phyloP scores from a whole-genome alignment of 2,113 vertebrate genomes.

The Pachyramphus minor region DNA sequence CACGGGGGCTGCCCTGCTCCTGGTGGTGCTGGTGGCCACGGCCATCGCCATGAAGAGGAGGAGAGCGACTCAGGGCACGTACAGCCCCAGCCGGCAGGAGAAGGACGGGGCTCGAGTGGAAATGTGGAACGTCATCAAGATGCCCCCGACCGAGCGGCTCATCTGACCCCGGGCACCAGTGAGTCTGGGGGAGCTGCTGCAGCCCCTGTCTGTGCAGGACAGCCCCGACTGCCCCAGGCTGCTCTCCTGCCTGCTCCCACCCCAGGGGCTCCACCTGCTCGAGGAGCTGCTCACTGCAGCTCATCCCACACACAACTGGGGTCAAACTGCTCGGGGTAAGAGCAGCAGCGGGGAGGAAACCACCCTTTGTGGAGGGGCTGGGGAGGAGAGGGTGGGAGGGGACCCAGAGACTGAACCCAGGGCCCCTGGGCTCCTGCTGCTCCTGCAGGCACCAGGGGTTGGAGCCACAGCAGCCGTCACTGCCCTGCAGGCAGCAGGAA shows the following conservation, averaged over 20 bases:
- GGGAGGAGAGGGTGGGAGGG: not conserved
- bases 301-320: not conserved
- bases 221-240: not conserved
- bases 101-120: slow-evolving; percentile 70
- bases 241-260: not conserved
- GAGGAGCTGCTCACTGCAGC: not conserved
- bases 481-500: not conserved
- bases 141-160: slow-evolving; percentile 68
- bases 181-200: not conserved
- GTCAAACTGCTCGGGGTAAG: not conserved
- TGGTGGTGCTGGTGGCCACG: not conserved
- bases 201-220: not conserved
- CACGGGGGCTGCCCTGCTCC: slow-evolving; percentile 49
- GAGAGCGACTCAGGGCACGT: slow-evolving; percentile 69
- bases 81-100: slow-evolving; percentile 71
- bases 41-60: slow-evolving; percentile 60
- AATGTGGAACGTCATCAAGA: slow-evolving; percentile 71
- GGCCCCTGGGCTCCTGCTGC: not conserved
- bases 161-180: not conserved
- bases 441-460: not conserved
- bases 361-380: not conserved
- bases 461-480: fast-evolving
- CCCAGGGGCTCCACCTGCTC: not conserved
- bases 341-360: not conserved
- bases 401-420: fast-evolving